Percentiles rank a stretch among this genome's conserved stretches.
Conservation (phyloP, 2,888 invertebrate genomes). For the Spodoptera exigua region DNA sequence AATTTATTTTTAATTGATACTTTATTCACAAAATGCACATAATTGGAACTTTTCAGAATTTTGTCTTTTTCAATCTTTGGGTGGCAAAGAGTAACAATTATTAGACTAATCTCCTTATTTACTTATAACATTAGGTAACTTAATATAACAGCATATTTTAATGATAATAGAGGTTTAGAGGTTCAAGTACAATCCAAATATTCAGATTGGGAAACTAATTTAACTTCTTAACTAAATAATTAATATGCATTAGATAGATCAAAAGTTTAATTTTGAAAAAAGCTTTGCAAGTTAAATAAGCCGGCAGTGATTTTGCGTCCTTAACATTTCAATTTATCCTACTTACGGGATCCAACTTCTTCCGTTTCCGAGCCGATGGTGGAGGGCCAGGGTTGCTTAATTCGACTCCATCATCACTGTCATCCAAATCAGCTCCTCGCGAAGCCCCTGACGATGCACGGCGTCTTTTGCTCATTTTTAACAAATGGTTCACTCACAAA, state of each 20-base stretch:
- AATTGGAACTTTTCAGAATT: too few species aligned
- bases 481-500: slow-evolving; percentile 8
- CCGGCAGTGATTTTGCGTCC: neutral
- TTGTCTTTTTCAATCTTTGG: too few species aligned
- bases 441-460: slow-evolving; percentile 95
- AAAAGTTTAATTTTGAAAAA: neutral
- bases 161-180: too few species aligned
- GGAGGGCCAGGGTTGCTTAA: slow-evolving; percentile 84
- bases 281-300: neutral
- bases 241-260: too few species aligned
- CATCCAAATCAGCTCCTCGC: slow-evolving; percentile 91
- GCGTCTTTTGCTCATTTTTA: slow-evolving; percentile 93
- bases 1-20: neutral
- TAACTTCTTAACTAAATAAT: too few species aligned
- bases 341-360: slow-evolving; percentile 93
- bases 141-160: too few species aligned
- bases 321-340: neutral
- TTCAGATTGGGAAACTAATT: too few species aligned
- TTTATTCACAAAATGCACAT: too few species aligned
- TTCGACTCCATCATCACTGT: slow-evolving; percentile 91
- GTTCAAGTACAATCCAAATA: too few species aligned
- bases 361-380: slow-evolving; percentile 90
- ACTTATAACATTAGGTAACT: too few species aligned
- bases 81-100: too few species aligned
- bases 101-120: too few species aligned